Evolutionary conservation across 2,797 vertebrate genomes (phyloP), one percentile per base, ranked within the genome.

Genomic region (Ptychadena robeensis): DNA sequence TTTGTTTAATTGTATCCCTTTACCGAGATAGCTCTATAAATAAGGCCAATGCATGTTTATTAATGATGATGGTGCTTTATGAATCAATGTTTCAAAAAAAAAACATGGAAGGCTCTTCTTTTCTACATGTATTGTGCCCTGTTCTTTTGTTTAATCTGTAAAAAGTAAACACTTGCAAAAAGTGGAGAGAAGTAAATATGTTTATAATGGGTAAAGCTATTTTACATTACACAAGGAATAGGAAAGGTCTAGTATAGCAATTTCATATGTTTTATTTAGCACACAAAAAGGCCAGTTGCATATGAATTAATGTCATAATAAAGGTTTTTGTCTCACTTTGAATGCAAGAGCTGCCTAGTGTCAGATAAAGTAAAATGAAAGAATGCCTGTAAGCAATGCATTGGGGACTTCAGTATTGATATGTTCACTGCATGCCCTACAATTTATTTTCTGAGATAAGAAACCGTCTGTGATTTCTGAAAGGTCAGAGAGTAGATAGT

Each of bases 401-500:
- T 57, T 67, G 25, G 63, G 69, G 18, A 68, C 27, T 79, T 28
- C 27, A 65, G 44, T 28, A 66, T 67, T 79, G 75, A 61, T 73
- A 57, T 27, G 14, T 74, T 79, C 71, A 15, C 38, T 67, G 18
- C 44, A 31, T 79, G 34, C 25, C 44, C 70, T 73, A 40, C 75
- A 73, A 79, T 73, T 44, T 78, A 40, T 83, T 84, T 73, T 5
- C 28, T 28, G 28, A 79, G 70, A 83, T 73, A 79, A 83, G 82
- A 66, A 79, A 48, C 63, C 28, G 63, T 59, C 48, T 44, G 76
- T 79, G 63, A 73, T 68, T 84, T 79, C 32, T 79, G 32, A 79
- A 79, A 83, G 70, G 69, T 83, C 76, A 84, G 40, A 22, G 30
- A 61, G 70, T 84, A 63, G 74, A 72, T 66, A 72, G 38, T 64